Evolutionary conservation across 2,888 invertebrate species (phyloP).

Genomic region (Hemithea aestivaria): DNA sequence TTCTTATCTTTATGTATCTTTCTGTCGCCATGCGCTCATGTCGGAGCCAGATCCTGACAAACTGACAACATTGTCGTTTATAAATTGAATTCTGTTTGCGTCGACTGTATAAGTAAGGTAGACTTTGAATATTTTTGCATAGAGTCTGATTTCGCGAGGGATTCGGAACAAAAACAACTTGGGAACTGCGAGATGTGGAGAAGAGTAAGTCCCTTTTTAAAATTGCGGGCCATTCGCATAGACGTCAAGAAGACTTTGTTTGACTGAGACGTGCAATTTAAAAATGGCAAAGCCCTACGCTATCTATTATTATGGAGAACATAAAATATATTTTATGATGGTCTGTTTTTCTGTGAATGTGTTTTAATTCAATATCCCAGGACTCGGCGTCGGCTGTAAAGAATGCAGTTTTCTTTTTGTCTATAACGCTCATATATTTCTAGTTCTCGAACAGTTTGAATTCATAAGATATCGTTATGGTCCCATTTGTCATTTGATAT

Average conservation of each 20-base stretch:
- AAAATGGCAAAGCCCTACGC: too few species aligned
- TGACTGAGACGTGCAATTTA: too few species aligned
- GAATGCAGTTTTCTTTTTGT: not conserved
- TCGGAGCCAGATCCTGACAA: not conserved
- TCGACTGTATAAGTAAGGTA: constrained; percentile 1
- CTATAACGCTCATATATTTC: too few species aligned
- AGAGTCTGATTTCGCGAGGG: not conserved
- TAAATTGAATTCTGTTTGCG: constrained; percentile 8
- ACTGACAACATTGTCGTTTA: constrained; percentile 1
- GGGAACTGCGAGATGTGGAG: not conserved
- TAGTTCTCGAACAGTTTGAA: too few species aligned
- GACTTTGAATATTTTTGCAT: constrained; percentile 8
- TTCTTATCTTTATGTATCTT: not conserved
- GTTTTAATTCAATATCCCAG: constrained; percentile 2
- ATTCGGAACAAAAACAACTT: constrained; percentile 1
- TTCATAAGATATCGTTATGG: not conserved
- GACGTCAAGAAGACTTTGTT: too few species aligned
- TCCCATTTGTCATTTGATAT: too few species aligned
- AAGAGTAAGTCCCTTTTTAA: too few species aligned
- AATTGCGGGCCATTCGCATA: too few species aligned
- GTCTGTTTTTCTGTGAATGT: constrained; percentile 5
- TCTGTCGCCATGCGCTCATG: not conserved
- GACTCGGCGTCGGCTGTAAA: not conserved
- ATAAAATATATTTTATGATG: not conserved
- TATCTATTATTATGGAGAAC: constrained; percentile 1